Evolutionary conservation across 23 tunicate genomes (phyloP), one percentile per base, ranked within the genome.

Genomic region (Ascidia mentula): DNA sequence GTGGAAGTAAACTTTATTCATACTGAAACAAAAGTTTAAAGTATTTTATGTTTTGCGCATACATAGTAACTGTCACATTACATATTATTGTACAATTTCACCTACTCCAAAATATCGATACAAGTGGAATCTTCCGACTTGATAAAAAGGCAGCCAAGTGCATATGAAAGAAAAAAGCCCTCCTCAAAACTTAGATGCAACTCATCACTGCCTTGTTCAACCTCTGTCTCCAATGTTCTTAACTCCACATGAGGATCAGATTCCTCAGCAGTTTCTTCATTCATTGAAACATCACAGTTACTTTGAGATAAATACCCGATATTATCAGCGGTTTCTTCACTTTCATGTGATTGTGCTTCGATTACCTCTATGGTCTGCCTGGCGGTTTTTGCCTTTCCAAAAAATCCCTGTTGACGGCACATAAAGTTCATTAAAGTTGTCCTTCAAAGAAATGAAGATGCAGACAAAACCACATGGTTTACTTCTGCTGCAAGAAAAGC

Each of bases 91-190:
- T n/a, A n/a, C n/a, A n/a, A n/a, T n/a, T n/a, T 9, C 7, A 53
- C 65, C 24, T 53, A 59, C 35, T 30, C 53, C 20, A 33, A 9
- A 46, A 92, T 82, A 70, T 37, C 38, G 13, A 92, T n/a, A 28
- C 22, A 22, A 31, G 61, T 35, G 28, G 42, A 35, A 0, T 82
- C 36, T 24, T 37, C 38, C 6, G 59, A 12, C 45, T 79, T 60
- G 0, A 93, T 53, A 76, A 88, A 83, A 72, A 93, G 76, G 46
- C 98, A 93, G 0, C 98, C 98, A 30, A 88, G 71, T 36, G 77
- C 94, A 76, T 69, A 93, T 33, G 93, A 93, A 9, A 93, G 59
- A 74, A 93, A 93, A 74, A 87, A 93, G 17, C 82, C 74, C 72
- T 93, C 98, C 74, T 84, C 92, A 72, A 46, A 82, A 65, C 78